phyloP scores from a whole-genome alignment of 2,888 invertebrate species.

The Liodrosophila aerea region DNA sequence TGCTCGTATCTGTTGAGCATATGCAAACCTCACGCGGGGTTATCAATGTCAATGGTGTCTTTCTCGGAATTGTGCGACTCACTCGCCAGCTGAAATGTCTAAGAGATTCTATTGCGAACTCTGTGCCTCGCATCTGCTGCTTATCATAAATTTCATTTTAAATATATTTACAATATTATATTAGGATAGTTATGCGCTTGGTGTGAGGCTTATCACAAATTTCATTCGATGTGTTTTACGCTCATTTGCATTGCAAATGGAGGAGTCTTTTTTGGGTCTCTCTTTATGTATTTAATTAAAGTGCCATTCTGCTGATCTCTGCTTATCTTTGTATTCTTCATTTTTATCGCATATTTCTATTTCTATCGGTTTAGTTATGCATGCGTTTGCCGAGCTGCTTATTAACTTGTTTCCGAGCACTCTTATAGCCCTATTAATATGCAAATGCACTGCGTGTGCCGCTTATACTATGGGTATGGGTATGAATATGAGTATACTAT shows the following conservation, averaged over 20 bases:
- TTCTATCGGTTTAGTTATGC: constrained; percentile 56
- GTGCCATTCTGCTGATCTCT: constrained; percentile 52
- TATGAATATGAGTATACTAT: constrained; percentile 7
- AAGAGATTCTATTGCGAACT: constrained; percentile 10
- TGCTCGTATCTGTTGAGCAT: constrained; percentile 11
- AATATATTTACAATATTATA: constrained; percentile 7
- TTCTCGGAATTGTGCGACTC: constrained; percentile 1
- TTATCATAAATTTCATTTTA: constrained; percentile 61
- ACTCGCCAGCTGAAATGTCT: constrained; percentile 25
- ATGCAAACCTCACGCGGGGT: constrained; percentile 23
- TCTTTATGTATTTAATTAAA: constrained; percentile 72
- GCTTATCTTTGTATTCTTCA: constrained; percentile 27
- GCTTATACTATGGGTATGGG: constrained; percentile 7
- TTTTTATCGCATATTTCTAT: neutral
- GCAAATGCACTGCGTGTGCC: constrained; percentile 50
- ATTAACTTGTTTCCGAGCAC: constrained; percentile 69
- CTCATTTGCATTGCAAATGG: constrained; percentile 67
- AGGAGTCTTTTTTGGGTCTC: constrained; percentile 2
- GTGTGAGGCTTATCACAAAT: constrained; percentile 2
- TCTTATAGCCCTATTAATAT: constrained; percentile 69
- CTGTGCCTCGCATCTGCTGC: constrained; percentile 11
- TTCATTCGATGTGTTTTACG: neutral
- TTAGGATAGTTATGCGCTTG: too few relatives aligned
- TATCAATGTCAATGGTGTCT: constrained; percentile 12
- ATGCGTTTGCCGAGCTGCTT: constrained; percentile 53